A percentile compares a stretch with the other conserved stretches of the same genome.
phyloP scores from a whole-genome alignment of 2,888 invertebrate genomes.

The Drosophila rellima region DNA sequence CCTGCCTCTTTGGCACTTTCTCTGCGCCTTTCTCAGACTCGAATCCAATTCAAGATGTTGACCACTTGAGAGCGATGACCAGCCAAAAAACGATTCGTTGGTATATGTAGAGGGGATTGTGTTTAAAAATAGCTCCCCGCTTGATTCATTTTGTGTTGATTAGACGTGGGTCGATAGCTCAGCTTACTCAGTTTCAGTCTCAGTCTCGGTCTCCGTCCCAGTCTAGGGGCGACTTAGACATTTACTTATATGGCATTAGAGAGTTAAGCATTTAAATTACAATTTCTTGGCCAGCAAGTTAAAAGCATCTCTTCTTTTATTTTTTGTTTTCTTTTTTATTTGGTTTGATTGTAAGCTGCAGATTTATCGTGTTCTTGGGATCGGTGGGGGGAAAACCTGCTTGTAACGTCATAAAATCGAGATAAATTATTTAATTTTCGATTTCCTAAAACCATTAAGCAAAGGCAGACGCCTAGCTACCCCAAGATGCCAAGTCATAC shows the following conservation, averaged over 20 bases:
- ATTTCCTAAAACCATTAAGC: constrained; percentile 80
- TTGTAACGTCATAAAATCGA: constrained; percentile 79
- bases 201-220: too few species aligned
- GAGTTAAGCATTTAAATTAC: constrained; percentile 54
- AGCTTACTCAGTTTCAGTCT: constrained; percentile 33
- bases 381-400: constrained; percentile 59
- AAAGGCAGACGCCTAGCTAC: constrained; percentile 65
- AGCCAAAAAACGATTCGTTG: constrained; percentile 45
- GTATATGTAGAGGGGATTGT: constrained; percentile 16
- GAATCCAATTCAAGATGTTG: constrained; percentile 33
- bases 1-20: constrained; percentile 61
- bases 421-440: constrained; percentile 80
- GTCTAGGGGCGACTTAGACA: constrained; percentile 37
- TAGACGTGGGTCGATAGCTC: constrained; percentile 48
- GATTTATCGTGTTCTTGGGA: constrained; percentile 67
- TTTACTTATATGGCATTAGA: constrained; percentile 46
- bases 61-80: constrained; percentile 72
- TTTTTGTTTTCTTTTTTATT: constrained; percentile 36
- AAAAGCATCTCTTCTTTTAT: constrained; percentile 39
- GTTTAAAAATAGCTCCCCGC: constrained; percentile 51
- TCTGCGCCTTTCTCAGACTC: constrained; percentile 64
- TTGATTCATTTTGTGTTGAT: constrained; percentile 52
- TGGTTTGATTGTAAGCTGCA: constrained; percentile 68
- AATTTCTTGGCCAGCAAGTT: constrained; percentile 26
- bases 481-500: constrained; percentile 72